These are phyloP conservation scores for Neoitamus cyanurus DNA, from an alignment of 2,888 invertebrate species.

Conservation along the genomic window DNA sequence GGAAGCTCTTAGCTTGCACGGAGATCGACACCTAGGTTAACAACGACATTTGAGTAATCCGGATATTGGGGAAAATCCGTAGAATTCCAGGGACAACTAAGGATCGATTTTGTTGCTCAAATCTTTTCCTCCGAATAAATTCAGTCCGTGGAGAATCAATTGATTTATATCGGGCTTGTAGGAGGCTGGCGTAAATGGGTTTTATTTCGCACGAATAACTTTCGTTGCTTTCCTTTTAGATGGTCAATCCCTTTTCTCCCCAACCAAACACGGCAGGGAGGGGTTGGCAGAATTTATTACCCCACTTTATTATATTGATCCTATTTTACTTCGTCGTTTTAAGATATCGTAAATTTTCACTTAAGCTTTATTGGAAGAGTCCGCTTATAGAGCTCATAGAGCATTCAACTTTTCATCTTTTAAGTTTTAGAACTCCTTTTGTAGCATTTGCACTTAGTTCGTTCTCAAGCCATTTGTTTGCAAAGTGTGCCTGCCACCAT, in stretches of 20 bases:
- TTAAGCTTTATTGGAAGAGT: constrained; percentile 5
- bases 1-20: background rate
- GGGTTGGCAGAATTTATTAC: constrained; percentile 31
- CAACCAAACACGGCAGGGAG: background rate
- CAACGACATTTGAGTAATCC: constrained; percentile 32
- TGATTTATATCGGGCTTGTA: constrained; percentile 50
- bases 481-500: background rate
- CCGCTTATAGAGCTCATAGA: background rate
- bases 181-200: constrained; percentile 50
- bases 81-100: constrained; percentile 22
- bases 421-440: background rate
- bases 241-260: background rate
- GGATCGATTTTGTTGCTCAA: constrained; percentile 40
- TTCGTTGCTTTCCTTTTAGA: constrained; percentile 33
- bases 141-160: constrained; percentile 47
- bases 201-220: constrained; percentile 51
- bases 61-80: constrained; percentile 9
- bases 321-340: constrained; percentile 4
- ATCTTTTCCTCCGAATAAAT: constrained; percentile 45
- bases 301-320: constrained; percentile 20
- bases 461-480: background rate
- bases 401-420: background rate
- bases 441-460: background rate
- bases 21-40: constrained; percentile 27
- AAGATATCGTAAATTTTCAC: constrained; percentile 23